Evolutionary conservation across 2,797 vertebrate genomes (phyloP).

Genomic region (Darevskia nairensis): DNA sequence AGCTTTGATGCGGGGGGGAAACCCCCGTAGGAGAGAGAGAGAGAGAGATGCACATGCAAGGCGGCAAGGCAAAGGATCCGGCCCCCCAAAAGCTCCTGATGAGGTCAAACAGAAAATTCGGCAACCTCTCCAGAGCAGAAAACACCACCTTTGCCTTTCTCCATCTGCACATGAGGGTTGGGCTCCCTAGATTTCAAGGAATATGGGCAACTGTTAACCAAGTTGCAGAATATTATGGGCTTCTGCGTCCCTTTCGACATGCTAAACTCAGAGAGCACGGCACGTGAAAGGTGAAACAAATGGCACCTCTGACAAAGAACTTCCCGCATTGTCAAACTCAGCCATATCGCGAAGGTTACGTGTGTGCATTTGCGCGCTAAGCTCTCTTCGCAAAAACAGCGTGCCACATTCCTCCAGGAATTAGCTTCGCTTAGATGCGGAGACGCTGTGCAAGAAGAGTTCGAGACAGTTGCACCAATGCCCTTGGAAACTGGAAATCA

Average conservation of each 20-base stretch:
- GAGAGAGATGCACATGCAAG: conserved; percentile 61
- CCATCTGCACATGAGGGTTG: conserved; percentile 43
- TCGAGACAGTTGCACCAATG: too few species aligned
- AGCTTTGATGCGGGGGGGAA: conserved; percentile 68
- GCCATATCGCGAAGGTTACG: conserved; percentile 62
- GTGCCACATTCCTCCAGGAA: conserved; percentile 67
- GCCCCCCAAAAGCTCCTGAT: conserved; percentile 52
- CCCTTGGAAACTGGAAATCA: background rate
- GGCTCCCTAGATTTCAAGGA: conserved; percentile 50
- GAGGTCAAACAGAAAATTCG: conserved; percentile 54
- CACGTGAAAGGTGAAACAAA: conserved; percentile 25
- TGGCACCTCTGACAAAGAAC: conserved; percentile 72
- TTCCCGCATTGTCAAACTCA: conserved; percentile 68
- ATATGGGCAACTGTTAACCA: too few species aligned
- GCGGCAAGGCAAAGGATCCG: conserved; percentile 49
- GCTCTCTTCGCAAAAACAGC: conserved; percentile 68
- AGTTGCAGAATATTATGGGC: conserved; percentile 29
- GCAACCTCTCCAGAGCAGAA: conserved; percentile 62
- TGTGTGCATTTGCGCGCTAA: too few species aligned
- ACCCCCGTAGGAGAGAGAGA: conserved; percentile 64
- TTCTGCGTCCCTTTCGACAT: conserved; percentile 68
- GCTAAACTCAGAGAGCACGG: conserved; percentile 60
- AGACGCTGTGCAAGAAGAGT: conserved; percentile 52
- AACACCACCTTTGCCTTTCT: conserved; percentile 52
- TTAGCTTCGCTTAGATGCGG: conserved; percentile 64